Evolutionary conservation across 1,140 invertebrate species (phyloP), one percentile per base, ranked within the genome.

Genomic region (Sarcophaga peregrina): DNA sequence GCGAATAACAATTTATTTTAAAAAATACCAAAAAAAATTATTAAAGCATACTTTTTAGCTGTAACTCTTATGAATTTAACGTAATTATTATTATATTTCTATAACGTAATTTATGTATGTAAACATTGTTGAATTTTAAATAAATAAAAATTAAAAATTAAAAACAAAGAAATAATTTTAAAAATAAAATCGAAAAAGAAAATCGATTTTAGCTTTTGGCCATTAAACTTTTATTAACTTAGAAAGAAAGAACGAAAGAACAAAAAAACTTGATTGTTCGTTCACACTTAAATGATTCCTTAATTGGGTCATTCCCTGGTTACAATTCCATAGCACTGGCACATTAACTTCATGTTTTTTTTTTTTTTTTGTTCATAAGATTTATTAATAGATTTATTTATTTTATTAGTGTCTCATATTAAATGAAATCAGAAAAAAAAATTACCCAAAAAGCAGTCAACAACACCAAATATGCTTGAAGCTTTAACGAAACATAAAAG

Each of bases 11-110:
- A 48, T 20, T 58, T 72, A 62, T 13, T 48, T 17, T 15, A 37
- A 37, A 11, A 8, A 11, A n/a, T 81, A 47, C 46, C 11, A 45
- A 45, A 54, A 5, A 58, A 47, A 82, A n/a, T n/a, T 50, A 82
- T n/a, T 50, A 62, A 17, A 62, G 81, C 81, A 82, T 81, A 81
- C 54, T 68, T 81, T 37, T 68, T 68, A 82, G 47, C 13, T 45
- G 68, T 62, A 13, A 68, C 5, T 72, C 45, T 72, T 76, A 20
- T 7, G n/a, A 52, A 9, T 50, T 25, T 17, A 78, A 17, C 74
- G 74, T 76, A 17, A 76, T 78, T 20, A 78, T 52, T 25, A 68
- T 78, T 78, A 78, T 78, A 25, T 78, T 52, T 25, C n/a, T 50
- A 78, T 78, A 78, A 52, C 48, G 45, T 48, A 76, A 76, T 76